phyloP scores from a whole-genome alignment of 2,797 vertebrate species.

The Enteromius argenteus region DNA sequence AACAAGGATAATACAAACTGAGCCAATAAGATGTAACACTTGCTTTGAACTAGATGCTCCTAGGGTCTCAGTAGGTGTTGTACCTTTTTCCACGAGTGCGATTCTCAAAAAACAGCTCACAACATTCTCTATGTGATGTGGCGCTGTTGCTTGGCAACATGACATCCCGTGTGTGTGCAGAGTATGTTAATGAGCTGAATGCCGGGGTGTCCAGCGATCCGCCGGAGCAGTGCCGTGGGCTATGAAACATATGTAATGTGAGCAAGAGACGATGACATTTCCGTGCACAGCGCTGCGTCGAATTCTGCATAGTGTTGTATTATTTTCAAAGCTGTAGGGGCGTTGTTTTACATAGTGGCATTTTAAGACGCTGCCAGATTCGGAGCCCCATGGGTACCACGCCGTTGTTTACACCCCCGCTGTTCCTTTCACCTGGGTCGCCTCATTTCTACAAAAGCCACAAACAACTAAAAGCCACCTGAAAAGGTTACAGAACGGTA shows the following conservation, averaged over 20 bases:
- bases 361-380: conserved; percentile 37
- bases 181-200: conserved; percentile 62
- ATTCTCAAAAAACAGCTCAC: conserved; percentile 40
- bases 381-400: conserved; percentile 23
- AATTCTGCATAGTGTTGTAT: conserved; percentile 4
- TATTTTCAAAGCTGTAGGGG: conserved; percentile 34
- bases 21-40: conserved; percentile 8
- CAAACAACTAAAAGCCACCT: conserved; percentile 48
- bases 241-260: conserved; percentile 37
- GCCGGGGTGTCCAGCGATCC: conserved; percentile 41
- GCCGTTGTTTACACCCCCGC: conserved; percentile 33
- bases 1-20: conserved; percentile 14
- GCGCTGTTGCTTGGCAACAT: conserved; percentile 64
- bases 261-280: conserved; percentile 22
- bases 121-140: conserved; percentile 49
- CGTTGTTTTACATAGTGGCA: conserved; percentile 42
- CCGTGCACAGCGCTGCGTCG: not conserved
- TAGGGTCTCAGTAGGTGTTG: conserved; percentile 21
- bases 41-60: conserved; percentile 24
- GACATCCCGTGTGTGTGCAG: conserved; percentile 60
- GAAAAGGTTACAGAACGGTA: conserved; percentile 51
- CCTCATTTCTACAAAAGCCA: conserved; percentile 45
- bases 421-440: conserved; percentile 47
- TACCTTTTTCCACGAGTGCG: conserved; percentile 43
- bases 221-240: conserved; percentile 35